Conservation (phyloP, 2,113 vertebrate genomes). For the Lophotis ruficrista region DNA sequence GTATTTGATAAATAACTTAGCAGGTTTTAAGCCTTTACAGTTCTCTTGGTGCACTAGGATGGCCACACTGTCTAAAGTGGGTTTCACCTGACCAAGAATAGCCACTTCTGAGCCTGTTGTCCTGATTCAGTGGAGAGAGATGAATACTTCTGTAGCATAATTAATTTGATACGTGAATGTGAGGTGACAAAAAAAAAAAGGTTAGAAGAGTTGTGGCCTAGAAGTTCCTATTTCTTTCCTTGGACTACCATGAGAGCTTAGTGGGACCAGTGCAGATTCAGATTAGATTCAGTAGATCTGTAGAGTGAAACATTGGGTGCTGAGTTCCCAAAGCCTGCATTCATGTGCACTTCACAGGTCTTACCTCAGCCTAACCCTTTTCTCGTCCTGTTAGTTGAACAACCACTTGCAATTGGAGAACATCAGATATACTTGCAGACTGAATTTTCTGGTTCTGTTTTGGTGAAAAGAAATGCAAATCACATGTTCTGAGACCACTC, state of each 20-base stretch:
- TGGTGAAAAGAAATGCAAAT: neutral
- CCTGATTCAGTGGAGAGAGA: neutral
- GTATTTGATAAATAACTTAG: neutral
- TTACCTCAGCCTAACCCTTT: neutral
- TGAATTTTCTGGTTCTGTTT: neutral
- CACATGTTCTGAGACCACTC: neutral
- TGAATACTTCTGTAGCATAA: neutral
- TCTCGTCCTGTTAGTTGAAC: neutral
- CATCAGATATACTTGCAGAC: neutral
- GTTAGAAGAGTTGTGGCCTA: neutral
- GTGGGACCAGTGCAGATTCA: neutral
- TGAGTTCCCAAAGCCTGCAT: neutral
- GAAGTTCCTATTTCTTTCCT: neutral
- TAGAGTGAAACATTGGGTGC: neutral
- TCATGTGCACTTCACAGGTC: neutral
- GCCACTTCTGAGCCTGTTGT: neutral
- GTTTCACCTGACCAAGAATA: neutral
- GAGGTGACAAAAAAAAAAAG: neutral
- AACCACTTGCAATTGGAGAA: neutral
- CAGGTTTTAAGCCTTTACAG: neutral
- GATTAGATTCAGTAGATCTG: neutral
- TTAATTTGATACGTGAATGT: neutral
- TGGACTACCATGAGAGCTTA: neutral
- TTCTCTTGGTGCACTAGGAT: neutral
- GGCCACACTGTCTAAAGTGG: neutral